Evolutionary conservation across 2,888 invertebrate species (phyloP).

Genomic region (Drosophila diplacantha): DNA sequence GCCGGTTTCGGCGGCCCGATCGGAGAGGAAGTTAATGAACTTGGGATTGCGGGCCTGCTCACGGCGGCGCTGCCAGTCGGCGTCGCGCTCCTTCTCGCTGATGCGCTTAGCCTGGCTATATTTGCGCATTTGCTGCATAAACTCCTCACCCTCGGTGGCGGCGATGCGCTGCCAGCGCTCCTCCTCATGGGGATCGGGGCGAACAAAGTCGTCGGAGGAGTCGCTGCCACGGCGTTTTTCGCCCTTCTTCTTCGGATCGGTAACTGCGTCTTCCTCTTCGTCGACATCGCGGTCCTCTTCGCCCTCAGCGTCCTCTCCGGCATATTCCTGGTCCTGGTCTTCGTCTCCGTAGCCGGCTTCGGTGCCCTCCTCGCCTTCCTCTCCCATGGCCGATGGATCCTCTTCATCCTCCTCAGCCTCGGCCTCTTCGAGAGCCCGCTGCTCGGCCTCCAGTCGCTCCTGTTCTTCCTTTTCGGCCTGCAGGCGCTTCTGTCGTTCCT

Average conservation of each 20-base stretch:
- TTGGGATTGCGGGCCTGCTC: slow-evolving; percentile 75
- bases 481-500: slow-evolving; percentile 75
- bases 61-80: slow-evolving; percentile 77
- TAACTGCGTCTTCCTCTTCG: slow-evolving; percentile 62
- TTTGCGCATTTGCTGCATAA: slow-evolving; percentile 76
- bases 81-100: slow-evolving; percentile 76
- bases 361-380: slow-evolving; percentile 56
- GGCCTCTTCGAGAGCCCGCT: slow-evolving; percentile 72
- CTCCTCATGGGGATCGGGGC: slow-evolving; percentile 74
- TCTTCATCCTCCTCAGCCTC: slow-evolving; percentile 68
- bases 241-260: slow-evolving; percentile 55
- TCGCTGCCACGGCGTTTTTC: slow-evolving; percentile 73
- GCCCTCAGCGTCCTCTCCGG: slow-evolving; percentile 41
- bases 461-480: slow-evolving; percentile 74
- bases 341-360: slow-evolving; percentile 65
- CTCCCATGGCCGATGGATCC: slow-evolving; percentile 57
- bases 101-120: slow-evolving; percentile 72
- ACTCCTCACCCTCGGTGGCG: slow-evolving; percentile 75
- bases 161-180: slow-evolving; percentile 76
- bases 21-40: slow-evolving; percentile 81
- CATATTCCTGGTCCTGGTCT: slow-evolving; percentile 54
- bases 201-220: slow-evolving; percentile 75
- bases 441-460: slow-evolving; percentile 72
- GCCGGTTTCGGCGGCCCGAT: slow-evolving; percentile 86
- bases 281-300: slow-evolving; percentile 46